phyloP scores from a whole-genome alignment of 2,113 vertebrate genomes.

The Equus quagga region DNA sequence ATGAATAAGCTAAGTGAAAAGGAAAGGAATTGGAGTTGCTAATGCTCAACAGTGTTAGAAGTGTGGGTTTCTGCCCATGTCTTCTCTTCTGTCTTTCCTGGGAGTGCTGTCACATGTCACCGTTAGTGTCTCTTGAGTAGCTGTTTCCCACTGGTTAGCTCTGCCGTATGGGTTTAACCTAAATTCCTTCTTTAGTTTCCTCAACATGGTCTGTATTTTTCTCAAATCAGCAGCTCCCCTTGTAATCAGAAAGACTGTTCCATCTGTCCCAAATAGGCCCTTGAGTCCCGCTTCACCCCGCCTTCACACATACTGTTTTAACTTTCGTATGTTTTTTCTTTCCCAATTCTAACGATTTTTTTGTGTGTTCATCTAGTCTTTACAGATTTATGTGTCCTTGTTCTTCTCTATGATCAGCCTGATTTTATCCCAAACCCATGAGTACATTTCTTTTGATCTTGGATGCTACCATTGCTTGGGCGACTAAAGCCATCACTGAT shows the following conservation, averaged over 20 bases:
- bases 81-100: not conserved
- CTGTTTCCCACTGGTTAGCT: not conserved
- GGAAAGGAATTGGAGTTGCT: not conserved
- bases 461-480: not conserved
- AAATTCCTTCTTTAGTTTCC: not conserved
- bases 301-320: not conserved
- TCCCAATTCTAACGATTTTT: not conserved
- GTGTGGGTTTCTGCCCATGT: not conserved
- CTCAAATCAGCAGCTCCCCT: not conserved
- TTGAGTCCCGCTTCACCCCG: accelerated
- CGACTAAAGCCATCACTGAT: not conserved
- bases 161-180: not conserved
- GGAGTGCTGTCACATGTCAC: not conserved
- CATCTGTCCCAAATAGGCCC: not conserved
- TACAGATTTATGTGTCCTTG: not conserved
- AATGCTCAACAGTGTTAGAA: not conserved
- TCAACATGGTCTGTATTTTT: not conserved
- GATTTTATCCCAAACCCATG: not conserved
- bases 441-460: not conserved
- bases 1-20: not conserved
- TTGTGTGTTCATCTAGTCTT: not conserved
- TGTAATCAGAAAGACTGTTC: not conserved
- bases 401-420: not conserved
- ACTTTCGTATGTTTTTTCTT: not conserved
- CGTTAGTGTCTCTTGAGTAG: not conserved